Base-by-base conservation (phyloP, 1,140 invertebrate genomes). In the Pseudomyrmex pallidus region DNA sequence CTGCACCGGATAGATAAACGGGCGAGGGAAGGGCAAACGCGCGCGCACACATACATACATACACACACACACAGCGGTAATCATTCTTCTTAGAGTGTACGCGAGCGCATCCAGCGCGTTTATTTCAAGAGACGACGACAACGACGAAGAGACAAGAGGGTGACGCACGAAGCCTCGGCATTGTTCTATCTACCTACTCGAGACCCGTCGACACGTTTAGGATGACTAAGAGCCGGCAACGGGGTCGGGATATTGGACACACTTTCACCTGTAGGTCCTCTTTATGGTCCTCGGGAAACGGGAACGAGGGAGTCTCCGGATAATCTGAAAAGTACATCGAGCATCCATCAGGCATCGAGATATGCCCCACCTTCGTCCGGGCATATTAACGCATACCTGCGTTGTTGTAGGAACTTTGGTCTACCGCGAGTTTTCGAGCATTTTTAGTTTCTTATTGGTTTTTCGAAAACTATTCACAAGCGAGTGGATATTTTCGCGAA, bases 181-280 rank as follows among this genome's bases (percentile, higher is more conserved):
- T 88, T 88, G 86, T 88, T 88, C 86, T 82, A 80, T 70, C 86
- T 82, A 80, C 74, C 86, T 85, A 87, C 86, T 62, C 57, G 73
- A 59, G 59, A 35, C 17, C 12, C 59, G 68, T 66, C 85, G 76
- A 87, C 85, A 78, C 80, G 82, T 87, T 78, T 87, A 87, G 78
- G 85, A 87, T 87, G 86, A 87, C 85, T 87, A 87, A 87, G 62
- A 64, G 86, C 22, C 74, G 54, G 64, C 48, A 56, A 52, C 46
- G 74, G 13, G 44, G 35, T 35, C 35, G 35, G 35, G 35, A 35
- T 67, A 76, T 62, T 66, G 57, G 59, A 25, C 10, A 61, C 86
- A 87, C 85, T 87, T 87, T 87, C 86, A 87, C 86, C 86, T 87
- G 86, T 78, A 73, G 64, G 59, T 68, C 56, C 67, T 54, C 72